Evolutionary conservation across 1,140 invertebrate species (phyloP), one percentile per base, ranked within the genome.

Genomic region (Stegodyphus dumicola): DNA sequence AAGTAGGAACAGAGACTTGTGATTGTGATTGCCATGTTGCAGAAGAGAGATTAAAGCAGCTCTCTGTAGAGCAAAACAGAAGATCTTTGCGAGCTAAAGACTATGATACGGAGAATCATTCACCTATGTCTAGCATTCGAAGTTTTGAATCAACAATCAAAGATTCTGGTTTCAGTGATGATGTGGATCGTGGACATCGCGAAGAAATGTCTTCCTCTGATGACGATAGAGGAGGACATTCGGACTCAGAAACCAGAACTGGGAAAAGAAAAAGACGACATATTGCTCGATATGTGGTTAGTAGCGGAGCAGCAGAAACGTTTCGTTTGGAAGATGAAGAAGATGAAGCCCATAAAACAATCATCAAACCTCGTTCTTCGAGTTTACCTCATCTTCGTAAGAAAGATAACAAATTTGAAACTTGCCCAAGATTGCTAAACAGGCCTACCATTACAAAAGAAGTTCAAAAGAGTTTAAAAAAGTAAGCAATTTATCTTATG

Each of bases 111-210:
- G 84, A 86, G 17, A 78, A 86, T 17, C 85, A 76, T 6, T 87
- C 87, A 3, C 87, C 87, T 18, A 33, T 85, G 2, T 87, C 87
- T 4, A 87, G 86, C 53, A 77, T 87, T 18, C 17, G 77, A 13
- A 87, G 87, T 53, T 17, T 80, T 4, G 87, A 87, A 53, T 79
- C 87, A 18, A 87, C 80, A 0, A 77, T 87, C 56, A 87, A 87
- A 64, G 87, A 87, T 75, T 87, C 87, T 15, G 87, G 87, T 11
- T 85, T 85, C 66, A 85, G 87, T 48, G 87, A 87, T 7, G 78
- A 87, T n/a, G 56, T 87, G 6, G 79, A 83, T 10, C 18, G 84
- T 4, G 53, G 76, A n/a, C 73, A 48, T 54, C 81, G 70, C 7
- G 11, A 73, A 11, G 13, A 51, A 52, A 49, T 73, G 33, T 73